Base-by-base conservation (phyloP, 2,797 vertebrate species). In the Falco cherrug region DNA sequence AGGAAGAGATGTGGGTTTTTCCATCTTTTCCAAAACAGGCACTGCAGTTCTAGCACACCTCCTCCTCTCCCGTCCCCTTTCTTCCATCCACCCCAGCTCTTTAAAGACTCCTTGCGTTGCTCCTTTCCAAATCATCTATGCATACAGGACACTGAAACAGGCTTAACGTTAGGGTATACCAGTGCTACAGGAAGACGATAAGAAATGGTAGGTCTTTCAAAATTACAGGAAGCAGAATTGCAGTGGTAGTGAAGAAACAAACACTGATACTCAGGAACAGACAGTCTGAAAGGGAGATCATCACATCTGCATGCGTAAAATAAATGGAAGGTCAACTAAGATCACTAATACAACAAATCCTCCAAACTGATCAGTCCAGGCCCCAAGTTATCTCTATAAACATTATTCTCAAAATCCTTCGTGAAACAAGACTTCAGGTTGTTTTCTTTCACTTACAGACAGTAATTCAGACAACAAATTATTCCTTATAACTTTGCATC, bases 401-500 rank as follows among this genome's bases (percentile, higher is more conserved):
- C 5, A 21, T 29, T 80, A 25, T 24, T 43, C 37, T 47, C 29
- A 50, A 41, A 68, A 48, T 18, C 25, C 50, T 89, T 81, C 21
- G 63, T 3, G 3, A 56, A 89, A 85, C 24, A 64, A 92, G 43
- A 77, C 37, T 56, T 41, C 20, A 87, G 11, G 31, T 13, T 78
- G 45, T 71, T 83, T 92, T 84, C 74, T 64, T 91, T 69, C 77
- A 78, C 20, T 91, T 82, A 68, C n/a, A 94, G 21, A 76, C 54
- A 75, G 20, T 20, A 59, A 75, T 43, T 73, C 81, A 63, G 61
- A 60, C 43, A 35, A 88, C 39, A 78, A 79, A 67, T 43, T 45
- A 71, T 15, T 78, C 41, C 73, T 73, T 85, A 22, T 35, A 89
- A 80, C 63, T 90, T 68, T 71, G 69, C 47, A 80, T 37, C 1